These are phyloP conservation scores for Chloropsis cyanopogon DNA, from an alignment of 2,113 vertebrate species.

Conservation along the genomic window DNA sequence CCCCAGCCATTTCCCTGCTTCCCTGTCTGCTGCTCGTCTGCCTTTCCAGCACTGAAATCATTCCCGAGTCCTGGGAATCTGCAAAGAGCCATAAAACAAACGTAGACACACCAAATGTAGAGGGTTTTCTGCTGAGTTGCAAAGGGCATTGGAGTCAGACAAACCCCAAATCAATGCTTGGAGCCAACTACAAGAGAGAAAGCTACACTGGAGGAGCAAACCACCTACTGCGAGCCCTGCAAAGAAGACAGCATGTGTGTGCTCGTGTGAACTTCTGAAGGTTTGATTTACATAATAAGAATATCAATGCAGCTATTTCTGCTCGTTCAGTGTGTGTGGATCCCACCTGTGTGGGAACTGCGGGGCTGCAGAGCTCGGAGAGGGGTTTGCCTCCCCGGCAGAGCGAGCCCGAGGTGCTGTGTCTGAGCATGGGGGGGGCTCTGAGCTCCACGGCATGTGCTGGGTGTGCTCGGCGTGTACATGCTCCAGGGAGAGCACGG, in stretches of 20 bases:
- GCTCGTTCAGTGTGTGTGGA: rapidly evolving
- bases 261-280: background rate
- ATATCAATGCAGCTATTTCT: background rate
- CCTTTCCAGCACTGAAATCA: conserved; percentile 35
- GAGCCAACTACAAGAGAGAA: background rate
- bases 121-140: conserved; percentile 66
- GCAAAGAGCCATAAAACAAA: conserved; percentile 71
- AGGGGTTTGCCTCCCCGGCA: background rate
- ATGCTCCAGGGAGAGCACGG: background rate
- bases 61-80: conserved; percentile 45
- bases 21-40: background rate
- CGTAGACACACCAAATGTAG: background rate
- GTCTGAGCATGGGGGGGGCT: background rate
- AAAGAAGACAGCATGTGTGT: background rate
- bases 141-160: conserved; percentile 53
- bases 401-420: background rate
- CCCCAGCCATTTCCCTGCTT: background rate
- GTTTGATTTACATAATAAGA: background rate
- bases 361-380: background rate
- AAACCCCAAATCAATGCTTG: conserved; percentile 67
- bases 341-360: background rate
- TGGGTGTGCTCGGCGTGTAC: background rate
- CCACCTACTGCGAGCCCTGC: background rate
- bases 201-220: background rate
- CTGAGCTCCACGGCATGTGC: background rate